Base-by-base conservation (phyloP, 2,113 vertebrate species). In the Pampusana beccarii region DNA sequence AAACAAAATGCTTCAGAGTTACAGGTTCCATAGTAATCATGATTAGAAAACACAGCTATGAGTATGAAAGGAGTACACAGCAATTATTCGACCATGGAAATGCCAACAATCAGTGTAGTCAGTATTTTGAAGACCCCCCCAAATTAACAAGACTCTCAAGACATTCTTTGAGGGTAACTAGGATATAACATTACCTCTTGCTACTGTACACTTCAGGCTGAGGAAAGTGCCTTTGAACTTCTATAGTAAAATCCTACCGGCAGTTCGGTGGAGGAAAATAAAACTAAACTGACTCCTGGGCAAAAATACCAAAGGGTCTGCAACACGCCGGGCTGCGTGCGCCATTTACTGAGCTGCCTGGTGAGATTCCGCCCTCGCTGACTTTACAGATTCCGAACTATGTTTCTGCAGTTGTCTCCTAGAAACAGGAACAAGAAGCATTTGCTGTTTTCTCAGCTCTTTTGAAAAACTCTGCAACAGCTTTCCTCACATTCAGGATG, bases 361-460 rank as follows among this genome's bases (percentile, higher is more conserved):
- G 48, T 71, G 82, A 92, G 93, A 96, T 96, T 71, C 72, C 56
- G 74, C 87, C 92, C 23, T 6, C 83, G 88, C 88, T 93, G 95
- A 96, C 93, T 95, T 88, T 25, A 94, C 93, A 80, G 90, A 96
- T 95, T 96, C 96, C 93, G 94, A 54, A 46, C 90, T 74, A 5
- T 95, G 95, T 64, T 92, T 88, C 90, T 96, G 82, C 92, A 90
- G 86, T 94, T 97, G 94, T 96, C 92, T 96, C 96, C 95, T 97
- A 92, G 95, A 95, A 88, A 97, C 96, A 95, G 82, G 88, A 90
- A 67, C 56, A 93, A 92, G 95, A 87, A 94, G 84, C 77, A 71
- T 89, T 95, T 69, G 78, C 89, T 96, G 93, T 80, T 95, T 95
- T 87, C 90, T 96, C 78, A 93, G 94, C 86, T 74, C 79, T 84